Evolutionary conservation across 2,888 invertebrate species (phyloP).

Genomic region (Allygus modestus): DNA sequence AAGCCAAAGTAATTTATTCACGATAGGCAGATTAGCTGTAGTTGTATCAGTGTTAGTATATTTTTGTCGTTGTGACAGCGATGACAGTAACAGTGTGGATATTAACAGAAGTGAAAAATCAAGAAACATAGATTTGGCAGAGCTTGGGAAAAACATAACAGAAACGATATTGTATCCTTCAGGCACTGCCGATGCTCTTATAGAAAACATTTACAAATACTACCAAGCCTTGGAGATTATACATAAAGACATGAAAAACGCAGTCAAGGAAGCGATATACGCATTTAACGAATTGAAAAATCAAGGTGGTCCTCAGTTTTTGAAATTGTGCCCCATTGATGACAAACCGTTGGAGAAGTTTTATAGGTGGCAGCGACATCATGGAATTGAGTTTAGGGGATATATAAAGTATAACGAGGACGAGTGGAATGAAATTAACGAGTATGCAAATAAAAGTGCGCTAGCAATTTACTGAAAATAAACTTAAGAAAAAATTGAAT

Average conservation of each 20-base stretch:
- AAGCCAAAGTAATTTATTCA: constrained; percentile 26
- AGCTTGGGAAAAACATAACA: constrained; percentile 44
- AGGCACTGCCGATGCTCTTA: constrained; percentile 4
- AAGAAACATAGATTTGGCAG: constrained; percentile 19
- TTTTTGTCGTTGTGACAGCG: not conserved
- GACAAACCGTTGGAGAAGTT: constrained; percentile 43
- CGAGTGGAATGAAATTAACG: constrained; percentile 47
- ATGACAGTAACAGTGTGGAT: constrained; percentile 6
- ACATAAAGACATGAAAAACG: constrained; percentile 43
- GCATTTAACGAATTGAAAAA: constrained; percentile 23
- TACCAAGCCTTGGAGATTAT: constrained; percentile 29
- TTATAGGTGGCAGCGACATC: constrained; percentile 12
- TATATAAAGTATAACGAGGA: constrained; percentile 47
- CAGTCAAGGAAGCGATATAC: constrained; percentile 10
- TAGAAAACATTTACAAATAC: constrained; percentile 35
- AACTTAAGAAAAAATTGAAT: no score
- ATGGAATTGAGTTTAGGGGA: constrained; percentile 49
- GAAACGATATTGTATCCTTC: constrained; percentile 27
- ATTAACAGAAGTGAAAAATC: constrained; percentile 14
- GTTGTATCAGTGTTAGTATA: not conserved
- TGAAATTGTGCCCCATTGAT: constrained; percentile 29
- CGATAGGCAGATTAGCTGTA: not conserved
- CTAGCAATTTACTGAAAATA: constrained; percentile 5
- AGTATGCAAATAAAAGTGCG: constrained; percentile 43
- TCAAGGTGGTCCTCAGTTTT: constrained; percentile 44